A percentile compares a stretch with the other conserved stretches of the same genome.
phyloP scores from a whole-genome alignment of 1,140 invertebrate species.

The Drosophila sturtevanti region DNA sequence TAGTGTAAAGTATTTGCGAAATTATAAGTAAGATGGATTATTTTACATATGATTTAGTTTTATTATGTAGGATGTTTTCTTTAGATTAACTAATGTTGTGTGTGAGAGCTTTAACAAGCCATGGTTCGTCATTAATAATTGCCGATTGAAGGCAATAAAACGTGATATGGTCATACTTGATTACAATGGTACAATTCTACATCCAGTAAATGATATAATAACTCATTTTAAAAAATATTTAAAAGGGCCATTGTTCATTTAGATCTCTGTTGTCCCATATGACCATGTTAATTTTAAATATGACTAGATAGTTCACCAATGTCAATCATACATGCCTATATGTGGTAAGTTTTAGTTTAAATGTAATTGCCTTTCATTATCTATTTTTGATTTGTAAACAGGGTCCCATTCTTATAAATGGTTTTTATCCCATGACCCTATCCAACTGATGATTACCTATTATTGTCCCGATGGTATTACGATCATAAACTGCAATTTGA shows the following conservation, averaged over 20 bases:
- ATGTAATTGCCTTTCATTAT: neutral
- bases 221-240: neutral
- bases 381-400: neutral
- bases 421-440: neutral
- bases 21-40: neutral
- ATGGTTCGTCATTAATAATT: neutral
- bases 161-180: neutral
- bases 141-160: slow-evolving; percentile 8
- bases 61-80: neutral
- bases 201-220: neutral
- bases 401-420: neutral
- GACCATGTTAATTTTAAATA: neutral
- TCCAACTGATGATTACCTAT: neutral
- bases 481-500: neutral
- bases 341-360: neutral
- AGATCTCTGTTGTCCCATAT: neutral
- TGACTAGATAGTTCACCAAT: slow-evolving; percentile 1
- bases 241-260: neutral
- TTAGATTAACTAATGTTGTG: neutral
- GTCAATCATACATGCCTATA: slow-evolving; percentile 10
- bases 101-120: neutral
- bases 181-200: neutral
- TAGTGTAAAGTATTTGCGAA: neutral
- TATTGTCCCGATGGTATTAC: neutral
- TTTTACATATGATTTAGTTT: neutral